Conservation (phyloP, 2,113 vertebrate species). For the Rhinolophus ferrumequinum region DNA sequence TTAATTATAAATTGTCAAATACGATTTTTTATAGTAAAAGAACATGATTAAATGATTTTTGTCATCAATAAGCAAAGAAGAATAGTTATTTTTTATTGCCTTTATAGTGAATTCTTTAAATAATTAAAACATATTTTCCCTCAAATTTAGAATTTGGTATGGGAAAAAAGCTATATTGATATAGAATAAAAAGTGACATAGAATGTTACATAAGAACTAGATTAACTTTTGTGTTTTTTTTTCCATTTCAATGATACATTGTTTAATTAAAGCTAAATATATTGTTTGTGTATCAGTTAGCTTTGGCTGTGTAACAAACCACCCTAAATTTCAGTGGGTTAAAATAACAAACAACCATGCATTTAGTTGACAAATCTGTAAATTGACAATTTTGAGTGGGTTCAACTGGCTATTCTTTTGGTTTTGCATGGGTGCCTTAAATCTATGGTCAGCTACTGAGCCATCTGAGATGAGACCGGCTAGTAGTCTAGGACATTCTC, state of each 20-base stretch:
- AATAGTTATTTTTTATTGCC: neutral
- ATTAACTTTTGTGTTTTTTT: neutral
- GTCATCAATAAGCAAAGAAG: neutral
- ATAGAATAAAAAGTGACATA: neutral
- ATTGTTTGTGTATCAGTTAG: neutral
- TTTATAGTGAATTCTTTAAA: neutral
- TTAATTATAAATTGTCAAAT: constrained; percentile 9
- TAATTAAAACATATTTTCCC: neutral
- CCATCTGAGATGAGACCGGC: neutral
- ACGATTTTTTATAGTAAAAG: neutral
- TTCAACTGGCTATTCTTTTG: too few species aligned
- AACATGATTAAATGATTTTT: neutral
- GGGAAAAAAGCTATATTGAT: neutral
- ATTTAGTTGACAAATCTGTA: neutral
- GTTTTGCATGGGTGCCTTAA: neutral
- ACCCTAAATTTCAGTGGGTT: neutral
- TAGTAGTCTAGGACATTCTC: neutral
- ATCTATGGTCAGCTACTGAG: neutral
- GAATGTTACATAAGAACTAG: neutral
- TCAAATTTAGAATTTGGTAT: neutral
- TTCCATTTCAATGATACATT: neutral
- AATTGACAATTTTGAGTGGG: accelerated
- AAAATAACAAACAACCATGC: neutral
- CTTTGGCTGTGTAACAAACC: neutral
- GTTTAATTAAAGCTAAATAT: neutral